A percentile compares a stretch with the other conserved stretches of the same genome.
Evolutionary conservation across 2,797 vertebrate genomes (phyloP).

Genomic region (Silurus aristotelis): DNA sequence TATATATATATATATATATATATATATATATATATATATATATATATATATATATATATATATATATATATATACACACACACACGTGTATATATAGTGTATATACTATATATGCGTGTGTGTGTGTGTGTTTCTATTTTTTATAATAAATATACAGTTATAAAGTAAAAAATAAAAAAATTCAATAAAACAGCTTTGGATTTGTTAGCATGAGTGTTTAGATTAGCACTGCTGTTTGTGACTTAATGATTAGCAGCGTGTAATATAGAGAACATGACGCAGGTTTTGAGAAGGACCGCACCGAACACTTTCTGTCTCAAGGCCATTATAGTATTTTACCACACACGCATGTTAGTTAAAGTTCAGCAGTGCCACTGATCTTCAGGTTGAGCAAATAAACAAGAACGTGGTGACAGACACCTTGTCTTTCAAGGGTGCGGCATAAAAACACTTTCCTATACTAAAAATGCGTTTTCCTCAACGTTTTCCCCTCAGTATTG

Average conservation of each 20-base stretch:
- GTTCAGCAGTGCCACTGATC: conserved; percentile 29
- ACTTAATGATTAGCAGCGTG: not conserved
- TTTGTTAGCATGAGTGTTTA: not conserved
- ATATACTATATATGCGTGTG: too few relatives aligned
- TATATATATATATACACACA: too few relatives aligned
- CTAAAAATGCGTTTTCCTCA: not conserved
- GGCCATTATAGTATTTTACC: not conserved
- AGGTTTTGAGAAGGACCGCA: not conserved
- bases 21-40: too few relatives aligned
- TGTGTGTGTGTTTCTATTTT: too few relatives aligned
- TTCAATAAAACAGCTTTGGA: not conserved
- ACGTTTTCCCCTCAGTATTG: not conserved
- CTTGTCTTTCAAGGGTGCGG: conserved; percentile 28
- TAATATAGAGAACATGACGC: not conserved
- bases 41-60: too few relatives aligned
- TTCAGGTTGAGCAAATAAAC: conserved; percentile 40
- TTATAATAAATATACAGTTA: too few relatives aligned
- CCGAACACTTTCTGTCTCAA: not conserved
- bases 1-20: too few relatives aligned
- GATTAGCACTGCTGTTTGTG: not conserved
- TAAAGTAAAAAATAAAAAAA: too few relatives aligned
- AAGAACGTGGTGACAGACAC: conserved; percentile 35
- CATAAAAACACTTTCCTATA: not conserved
- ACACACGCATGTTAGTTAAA: not conserved
- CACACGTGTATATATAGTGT: too few relatives aligned